A percentile compares a stretch with the other conserved stretches of the same genome.
These are phyloP conservation scores for Smutsia gigantea DNA, from an alignment of 2,797 vertebrate species.

Conservation along the genomic window DNA sequence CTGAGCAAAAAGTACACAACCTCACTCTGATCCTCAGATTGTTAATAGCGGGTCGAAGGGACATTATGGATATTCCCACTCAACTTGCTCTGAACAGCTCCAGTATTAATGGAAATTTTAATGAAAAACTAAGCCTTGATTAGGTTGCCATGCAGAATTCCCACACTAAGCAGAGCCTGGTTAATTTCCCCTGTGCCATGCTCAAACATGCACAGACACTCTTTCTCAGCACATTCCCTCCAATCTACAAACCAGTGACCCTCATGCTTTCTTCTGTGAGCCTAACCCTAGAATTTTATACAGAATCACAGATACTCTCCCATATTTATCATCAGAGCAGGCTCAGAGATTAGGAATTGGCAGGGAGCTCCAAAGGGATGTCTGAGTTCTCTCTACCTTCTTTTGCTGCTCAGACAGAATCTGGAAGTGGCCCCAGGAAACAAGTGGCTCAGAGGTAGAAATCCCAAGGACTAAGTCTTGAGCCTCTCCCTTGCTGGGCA, in stretches of 20 bases:
- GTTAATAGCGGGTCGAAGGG: not conserved
- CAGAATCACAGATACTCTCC: not conserved
- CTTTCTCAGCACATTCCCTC: slow-evolving; percentile 17
- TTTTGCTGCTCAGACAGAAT: not conserved
- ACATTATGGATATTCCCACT: slow-evolving; percentile 17
- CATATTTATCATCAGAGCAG: not conserved
- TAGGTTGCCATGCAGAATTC: slow-evolving; percentile 81
- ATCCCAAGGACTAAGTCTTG: not conserved
- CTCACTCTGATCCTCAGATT: not conserved
- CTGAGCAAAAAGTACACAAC: not conserved
- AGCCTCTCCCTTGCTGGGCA: not conserved
- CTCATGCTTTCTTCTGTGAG: not conserved
- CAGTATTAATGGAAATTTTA: slow-evolving; percentile 88
- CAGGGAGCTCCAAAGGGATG: not conserved
- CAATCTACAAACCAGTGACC: not conserved
- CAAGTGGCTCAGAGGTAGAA: not conserved
- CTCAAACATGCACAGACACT: not conserved
- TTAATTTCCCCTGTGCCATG: slow-evolving; percentile 73
- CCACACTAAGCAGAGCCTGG: slow-evolving; percentile 39
- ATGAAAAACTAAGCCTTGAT: slow-evolving; percentile 88
- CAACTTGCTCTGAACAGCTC: slow-evolving; percentile 84
- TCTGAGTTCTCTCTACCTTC: not conserved
- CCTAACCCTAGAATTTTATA: not conserved
- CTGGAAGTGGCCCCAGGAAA: not conserved
- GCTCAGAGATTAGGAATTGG: not conserved